These are phyloP conservation scores for Nymphalis urticae DNA, from an alignment of 2,888 invertebrate genomes.

Conservation along the genomic window DNA sequence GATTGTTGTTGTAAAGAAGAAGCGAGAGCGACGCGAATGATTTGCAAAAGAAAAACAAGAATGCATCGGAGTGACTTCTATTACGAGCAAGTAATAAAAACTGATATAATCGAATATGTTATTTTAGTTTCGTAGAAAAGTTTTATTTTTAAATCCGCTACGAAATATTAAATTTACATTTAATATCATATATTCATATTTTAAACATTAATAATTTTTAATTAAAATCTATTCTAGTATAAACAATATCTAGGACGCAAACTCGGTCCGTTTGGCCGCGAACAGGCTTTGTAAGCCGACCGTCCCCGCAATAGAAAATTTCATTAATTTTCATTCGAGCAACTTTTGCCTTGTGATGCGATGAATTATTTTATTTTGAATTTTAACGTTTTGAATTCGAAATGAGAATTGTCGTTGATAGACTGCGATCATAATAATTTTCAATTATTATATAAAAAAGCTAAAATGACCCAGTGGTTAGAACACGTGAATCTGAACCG, in stretches of 20 bases:
- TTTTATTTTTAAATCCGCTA: background rate
- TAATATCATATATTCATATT: background rate
- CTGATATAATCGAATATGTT: too few relatives aligned
- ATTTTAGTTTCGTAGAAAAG: background rate
- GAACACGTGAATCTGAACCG: too few relatives aligned
- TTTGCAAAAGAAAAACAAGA: too few relatives aligned
- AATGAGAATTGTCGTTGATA: constrained; percentile 5
- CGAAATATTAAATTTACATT: background rate
- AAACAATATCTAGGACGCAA: constrained; percentile 17
- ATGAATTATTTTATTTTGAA: constrained; percentile 56
- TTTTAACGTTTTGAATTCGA: constrained; percentile 42
- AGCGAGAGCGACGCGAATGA: too few relatives aligned
- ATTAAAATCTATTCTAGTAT: constrained; percentile 18
- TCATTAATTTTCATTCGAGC: constrained; percentile 72
- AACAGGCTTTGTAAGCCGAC: constrained; percentile 50
- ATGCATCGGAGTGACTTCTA: too few relatives aligned
- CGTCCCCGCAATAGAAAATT: constrained; percentile 51
- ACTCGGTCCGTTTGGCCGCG: constrained; percentile 29
- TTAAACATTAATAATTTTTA: background rate
- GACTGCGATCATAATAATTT: background rate
- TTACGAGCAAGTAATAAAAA: too few relatives aligned
- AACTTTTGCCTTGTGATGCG: constrained; percentile 52
- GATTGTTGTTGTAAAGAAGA: too few relatives aligned
- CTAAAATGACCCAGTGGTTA: too few relatives aligned
- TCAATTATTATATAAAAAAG: too few relatives aligned